Conservation (phyloP, 2,888 invertebrate species). For the Dione vanillae region DNA sequence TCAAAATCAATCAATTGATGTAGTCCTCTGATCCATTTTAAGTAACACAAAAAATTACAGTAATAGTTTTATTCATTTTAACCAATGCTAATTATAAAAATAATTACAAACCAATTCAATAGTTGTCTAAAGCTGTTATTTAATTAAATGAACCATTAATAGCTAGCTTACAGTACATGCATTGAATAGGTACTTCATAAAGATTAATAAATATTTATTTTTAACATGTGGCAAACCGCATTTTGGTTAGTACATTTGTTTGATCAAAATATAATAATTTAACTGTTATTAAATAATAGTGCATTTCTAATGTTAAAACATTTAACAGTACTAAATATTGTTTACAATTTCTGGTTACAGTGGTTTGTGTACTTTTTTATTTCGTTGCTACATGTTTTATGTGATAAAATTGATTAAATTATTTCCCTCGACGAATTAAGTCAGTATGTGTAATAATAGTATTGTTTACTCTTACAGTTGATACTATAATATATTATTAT, state of each 20-base stretch:
- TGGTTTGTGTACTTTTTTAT: conserved; percentile 37
- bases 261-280: conserved; percentile 37
- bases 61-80: neutral
- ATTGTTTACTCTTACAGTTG: conserved; percentile 36
- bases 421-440: conserved; percentile 39
- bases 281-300: conserved; percentile 48
- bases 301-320: conserved; percentile 46
- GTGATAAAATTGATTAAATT: conserved; percentile 45
- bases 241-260: conserved; percentile 29
- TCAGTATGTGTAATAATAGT: conserved; percentile 31
- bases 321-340: conserved; percentile 44
- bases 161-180: conserved; percentile 34
- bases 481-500: conserved; percentile 33
- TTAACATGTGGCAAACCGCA: conserved; percentile 48
- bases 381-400: conserved; percentile 39
- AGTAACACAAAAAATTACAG: neutral
- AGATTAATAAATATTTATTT: conserved; percentile 68
- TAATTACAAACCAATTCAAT: conserved; percentile 1
- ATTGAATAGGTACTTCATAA: conserved; percentile 24
- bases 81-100: conserved; percentile 11
- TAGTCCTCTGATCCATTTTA: neutral
- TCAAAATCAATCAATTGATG: neutral
- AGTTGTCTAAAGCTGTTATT: conserved; percentile 49
- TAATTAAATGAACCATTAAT: conserved; percentile 49
- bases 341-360: conserved; percentile 39